These are phyloP conservation scores for Tachysurus fulvidraco DNA, from an alignment of 2,113 vertebrate species.

Conservation along the genomic window DNA sequence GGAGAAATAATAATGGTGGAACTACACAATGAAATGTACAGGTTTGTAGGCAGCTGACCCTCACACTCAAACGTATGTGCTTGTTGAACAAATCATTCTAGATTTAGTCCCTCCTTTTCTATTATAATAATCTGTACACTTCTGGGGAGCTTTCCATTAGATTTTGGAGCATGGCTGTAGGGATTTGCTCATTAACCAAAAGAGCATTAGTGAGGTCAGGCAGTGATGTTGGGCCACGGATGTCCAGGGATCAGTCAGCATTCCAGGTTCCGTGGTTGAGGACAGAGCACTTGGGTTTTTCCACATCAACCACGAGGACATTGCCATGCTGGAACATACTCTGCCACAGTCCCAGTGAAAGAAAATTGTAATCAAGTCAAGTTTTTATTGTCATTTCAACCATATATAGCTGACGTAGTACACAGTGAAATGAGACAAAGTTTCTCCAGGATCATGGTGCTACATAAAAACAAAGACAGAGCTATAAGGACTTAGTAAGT, in stretches of 20 bases:
- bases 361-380: neutral
- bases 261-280: neutral
- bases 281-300: neutral
- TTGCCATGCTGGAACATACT: neutral
- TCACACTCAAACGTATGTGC: neutral
- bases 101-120: neutral
- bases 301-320: neutral
- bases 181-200: neutral
- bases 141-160: neutral
- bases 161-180: neutral
- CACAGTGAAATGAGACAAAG: too few relatives aligned
- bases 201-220: neutral
- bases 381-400: too few relatives aligned
- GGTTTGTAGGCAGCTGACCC: neutral
- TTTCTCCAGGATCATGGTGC: too few relatives aligned
- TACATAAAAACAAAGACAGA: too few relatives aligned
- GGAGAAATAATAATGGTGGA: neutral
- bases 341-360: neutral
- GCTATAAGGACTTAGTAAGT: too few relatives aligned
- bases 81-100: neutral
- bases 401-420: too few relatives aligned
- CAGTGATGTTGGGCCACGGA: neutral
- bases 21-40: neutral
- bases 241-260: neutral
- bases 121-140: neutral